phyloP scores from a whole-genome alignment of 2,113 vertebrate genomes.

The Chrysochloris asiatica region DNA sequence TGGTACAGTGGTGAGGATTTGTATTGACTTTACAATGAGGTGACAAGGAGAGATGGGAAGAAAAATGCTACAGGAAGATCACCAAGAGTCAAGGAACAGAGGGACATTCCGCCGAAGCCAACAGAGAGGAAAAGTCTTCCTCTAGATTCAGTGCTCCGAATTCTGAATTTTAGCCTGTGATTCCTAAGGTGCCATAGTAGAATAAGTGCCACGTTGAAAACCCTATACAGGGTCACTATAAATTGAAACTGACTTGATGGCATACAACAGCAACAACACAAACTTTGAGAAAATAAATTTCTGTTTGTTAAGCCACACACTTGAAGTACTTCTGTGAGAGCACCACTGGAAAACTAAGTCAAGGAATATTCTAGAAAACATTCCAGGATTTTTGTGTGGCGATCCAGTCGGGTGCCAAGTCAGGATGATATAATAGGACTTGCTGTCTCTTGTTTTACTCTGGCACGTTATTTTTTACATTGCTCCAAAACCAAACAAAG shows the following conservation, averaged over 20 bases:
- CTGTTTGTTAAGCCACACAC: background rate
- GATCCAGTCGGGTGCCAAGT: background rate
- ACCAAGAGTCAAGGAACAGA: background rate
- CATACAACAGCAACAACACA: too few species aligned
- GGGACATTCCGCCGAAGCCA: background rate
- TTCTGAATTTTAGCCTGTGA: too few species aligned
- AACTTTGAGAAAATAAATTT: background rate
- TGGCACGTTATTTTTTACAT: constrained; percentile 21
- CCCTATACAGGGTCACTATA: too few species aligned
- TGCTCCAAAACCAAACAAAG: background rate
- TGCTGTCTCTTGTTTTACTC: background rate
- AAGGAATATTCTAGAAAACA: background rate
- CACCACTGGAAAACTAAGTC: background rate
- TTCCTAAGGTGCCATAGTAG: too few species aligned
- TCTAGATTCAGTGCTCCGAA: background rate
- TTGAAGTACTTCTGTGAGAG: background rate
- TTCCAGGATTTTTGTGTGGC: background rate
- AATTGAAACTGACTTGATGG: too few species aligned
- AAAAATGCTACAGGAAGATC: background rate
- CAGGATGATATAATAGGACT: background rate
- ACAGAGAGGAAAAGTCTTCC: background rate
- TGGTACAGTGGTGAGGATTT: too few species aligned
- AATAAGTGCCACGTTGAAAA: too few species aligned
- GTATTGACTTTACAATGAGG: too few species aligned
- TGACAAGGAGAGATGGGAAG: background rate